These are phyloP conservation scores for Caranx ignobilis DNA, from an alignment of 2,113 vertebrate genomes.

Conservation along the genomic window DNA sequence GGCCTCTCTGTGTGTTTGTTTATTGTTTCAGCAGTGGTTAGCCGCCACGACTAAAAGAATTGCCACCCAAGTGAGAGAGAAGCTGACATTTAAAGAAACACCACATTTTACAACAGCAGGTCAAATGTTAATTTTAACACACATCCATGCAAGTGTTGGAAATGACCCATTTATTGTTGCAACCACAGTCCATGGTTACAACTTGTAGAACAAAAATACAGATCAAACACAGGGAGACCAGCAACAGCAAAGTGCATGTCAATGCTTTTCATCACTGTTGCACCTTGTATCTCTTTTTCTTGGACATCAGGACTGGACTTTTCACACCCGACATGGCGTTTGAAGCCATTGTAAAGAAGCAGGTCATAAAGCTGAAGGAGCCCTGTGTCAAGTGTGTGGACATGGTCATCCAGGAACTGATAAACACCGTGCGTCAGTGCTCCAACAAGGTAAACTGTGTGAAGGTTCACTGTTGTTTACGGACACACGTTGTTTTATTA, in stretches of 20 bases:
- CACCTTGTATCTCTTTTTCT: neutral
- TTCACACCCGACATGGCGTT: constrained; percentile 98
- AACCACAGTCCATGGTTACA: neutral
- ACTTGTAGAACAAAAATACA: neutral
- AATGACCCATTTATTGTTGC: neutral
- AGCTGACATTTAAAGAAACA: constrained; percentile 50
- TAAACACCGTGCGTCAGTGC: constrained; percentile 95
- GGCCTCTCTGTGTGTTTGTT: constrained; percentile 44
- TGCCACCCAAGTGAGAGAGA: constrained; percentile 48
- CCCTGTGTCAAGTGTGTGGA: constrained; percentile 97
- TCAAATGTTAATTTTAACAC: no score
- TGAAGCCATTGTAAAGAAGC: constrained; percentile 98
- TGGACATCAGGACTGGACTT: constrained; percentile 90
- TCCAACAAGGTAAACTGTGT: constrained; percentile 88
- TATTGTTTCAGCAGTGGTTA: constrained; percentile 46
- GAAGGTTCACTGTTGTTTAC: no score
- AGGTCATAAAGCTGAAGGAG: constrained; percentile 95
- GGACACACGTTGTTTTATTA: no score
- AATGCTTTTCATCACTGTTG: neutral
- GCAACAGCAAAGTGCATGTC: constrained; percentile 1
- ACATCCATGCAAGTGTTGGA: neutral
- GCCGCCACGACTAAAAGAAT: constrained; percentile 34
- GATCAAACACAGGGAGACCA: constrained; percentile 13
- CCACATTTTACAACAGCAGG: constrained; percentile 11
- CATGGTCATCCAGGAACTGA: constrained; percentile 96